Conservation (phyloP, 2,797 vertebrate genomes). For the Enoplosus armatus region DNA sequence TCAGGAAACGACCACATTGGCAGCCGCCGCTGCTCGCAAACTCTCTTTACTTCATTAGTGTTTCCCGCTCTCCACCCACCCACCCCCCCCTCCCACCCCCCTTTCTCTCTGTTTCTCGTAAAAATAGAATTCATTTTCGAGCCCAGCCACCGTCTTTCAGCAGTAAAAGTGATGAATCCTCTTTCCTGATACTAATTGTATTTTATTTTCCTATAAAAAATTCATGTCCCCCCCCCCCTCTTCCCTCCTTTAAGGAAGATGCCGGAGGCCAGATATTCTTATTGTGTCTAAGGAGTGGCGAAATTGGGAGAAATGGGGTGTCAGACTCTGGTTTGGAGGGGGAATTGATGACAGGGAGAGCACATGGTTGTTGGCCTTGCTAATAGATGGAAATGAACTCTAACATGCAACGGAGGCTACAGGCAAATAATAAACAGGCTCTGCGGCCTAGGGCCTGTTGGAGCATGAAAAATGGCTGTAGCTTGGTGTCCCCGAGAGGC, state of each 20-base stretch:
- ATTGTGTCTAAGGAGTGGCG: slow-evolving; percentile 43
- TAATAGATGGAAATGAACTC: slow-evolving; percentile 69
- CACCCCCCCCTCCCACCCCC: too few species aligned
- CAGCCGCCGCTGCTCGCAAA: slow-evolving; percentile 32
- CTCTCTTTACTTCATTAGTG: slow-evolving; percentile 64
- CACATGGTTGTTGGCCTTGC: slow-evolving; percentile 46
- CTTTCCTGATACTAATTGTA: slow-evolving; percentile 64
- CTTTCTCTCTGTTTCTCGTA: slow-evolving; percentile 35
- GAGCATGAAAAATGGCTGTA: slow-evolving; percentile 39
- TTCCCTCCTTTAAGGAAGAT: slow-evolving; percentile 26
- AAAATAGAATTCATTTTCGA: slow-evolving; percentile 65
- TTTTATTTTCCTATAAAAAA: slow-evolving; percentile 76
- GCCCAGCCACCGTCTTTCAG: slow-evolving; percentile 34
- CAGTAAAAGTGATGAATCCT: slow-evolving; percentile 68
- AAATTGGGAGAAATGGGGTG: slow-evolving; percentile 61
- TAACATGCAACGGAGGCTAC: slow-evolving; percentile 44
- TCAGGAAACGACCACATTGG: slow-evolving; percentile 51
- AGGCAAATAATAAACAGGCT: slow-evolving; percentile 49
- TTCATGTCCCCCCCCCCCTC: slow-evolving; percentile 33
- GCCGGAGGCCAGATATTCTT: slow-evolving; percentile 54
- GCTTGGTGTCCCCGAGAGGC: not conserved
- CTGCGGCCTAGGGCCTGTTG: slow-evolving; percentile 16
- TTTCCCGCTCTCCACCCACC: slow-evolving; percentile 47
- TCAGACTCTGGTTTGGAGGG: slow-evolving; percentile 31
- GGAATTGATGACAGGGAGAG: slow-evolving; percentile 48